Conservation (phyloP, 2,113 vertebrate genomes). For the Cynoglossus semilaevis region DNA sequence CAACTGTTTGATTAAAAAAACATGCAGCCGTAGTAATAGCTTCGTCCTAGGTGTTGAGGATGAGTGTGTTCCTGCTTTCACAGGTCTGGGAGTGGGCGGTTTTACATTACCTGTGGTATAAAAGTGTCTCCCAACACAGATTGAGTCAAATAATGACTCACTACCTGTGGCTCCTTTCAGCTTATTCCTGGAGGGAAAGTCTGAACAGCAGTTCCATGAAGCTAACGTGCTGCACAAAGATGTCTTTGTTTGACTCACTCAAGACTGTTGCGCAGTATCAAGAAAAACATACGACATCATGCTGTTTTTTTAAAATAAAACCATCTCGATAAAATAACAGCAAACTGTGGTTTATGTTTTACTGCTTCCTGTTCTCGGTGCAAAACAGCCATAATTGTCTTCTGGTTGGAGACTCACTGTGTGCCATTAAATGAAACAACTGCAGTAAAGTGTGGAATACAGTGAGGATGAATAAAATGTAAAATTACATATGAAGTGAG, state of each 20-base stretch:
- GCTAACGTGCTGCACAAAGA: background rate
- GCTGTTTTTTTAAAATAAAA: background rate
- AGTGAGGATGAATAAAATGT: background rate
- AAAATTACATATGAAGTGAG: constrained; percentile 9
- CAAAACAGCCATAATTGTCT: background rate
- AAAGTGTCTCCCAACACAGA: constrained; percentile 42
- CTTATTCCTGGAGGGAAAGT: constrained; percentile 38
- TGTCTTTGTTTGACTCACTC: constrained; percentile 11
- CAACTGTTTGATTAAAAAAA: constrained; percentile 21
- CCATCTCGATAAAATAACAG: background rate
- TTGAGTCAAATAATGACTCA: constrained; percentile 56
- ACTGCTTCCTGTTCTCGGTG: background rate
- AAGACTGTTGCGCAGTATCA: background rate
- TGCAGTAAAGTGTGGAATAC: background rate
- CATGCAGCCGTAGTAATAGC: constrained; percentile 31
- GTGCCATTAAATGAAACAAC: constrained; percentile 16
- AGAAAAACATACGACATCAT: background rate
- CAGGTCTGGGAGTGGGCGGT: constrained; percentile 42
- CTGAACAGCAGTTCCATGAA: constrained; percentile 33
- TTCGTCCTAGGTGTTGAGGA: constrained; percentile 39
- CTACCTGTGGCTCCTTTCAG: constrained; percentile 41
- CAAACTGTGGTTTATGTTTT: background rate
- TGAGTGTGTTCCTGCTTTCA: constrained; percentile 48
- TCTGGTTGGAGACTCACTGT: constrained; percentile 3
- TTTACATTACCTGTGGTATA: constrained; percentile 58